Evolutionary conservation across 2,888 invertebrate genomes (phyloP), one percentile per base, ranked within the genome.

Genomic region (Oscheius sp.): DNA sequence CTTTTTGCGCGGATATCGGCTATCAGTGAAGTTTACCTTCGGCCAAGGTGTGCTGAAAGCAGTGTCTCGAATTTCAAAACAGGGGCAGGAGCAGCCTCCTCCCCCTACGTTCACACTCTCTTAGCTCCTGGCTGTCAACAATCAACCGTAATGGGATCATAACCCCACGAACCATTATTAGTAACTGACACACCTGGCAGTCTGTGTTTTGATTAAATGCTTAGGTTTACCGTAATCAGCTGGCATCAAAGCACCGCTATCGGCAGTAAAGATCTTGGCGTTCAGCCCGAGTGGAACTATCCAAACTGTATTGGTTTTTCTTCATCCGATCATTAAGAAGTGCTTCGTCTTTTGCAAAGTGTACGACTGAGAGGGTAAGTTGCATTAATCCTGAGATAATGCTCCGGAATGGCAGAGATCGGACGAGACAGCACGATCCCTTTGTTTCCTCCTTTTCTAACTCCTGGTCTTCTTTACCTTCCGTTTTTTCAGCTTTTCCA

Each of bases 111-210:
- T 32, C 32, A 60, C n/a, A 68, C 33, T n/a, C 21, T 21, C 42
- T 68, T 37, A 13, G 10, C 33, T 35, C 11, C 10, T 47, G 37
- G 37, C 68, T 37, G 59, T 59, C 70, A 70, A 70, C 70, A 70
- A 70, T 70, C 55, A 70, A 70, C 70, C n/a, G 59, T 70, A 70
- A 70, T 70, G 59, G 58, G 70, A 70, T 70, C 70, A 70, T 70
- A 58, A 37, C 58, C n/a, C 29, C 21, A 21, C 37, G 9, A 32
- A 57, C 32, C 68, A 55, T 68, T 68, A 68, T 68, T 53, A 55
- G 32, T 42, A 42, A 35, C 53, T 33, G 33, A 11, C 66, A 37
- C 66, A 66, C 66, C 66, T 66, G 66, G 53, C 53, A 32, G 35
- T 35, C 35, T 7, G 7, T 42, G 42, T 42, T 29, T 53, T 53